Conservation (phyloP, 2,797 vertebrate genomes). For the Vireo griseus region DNA sequence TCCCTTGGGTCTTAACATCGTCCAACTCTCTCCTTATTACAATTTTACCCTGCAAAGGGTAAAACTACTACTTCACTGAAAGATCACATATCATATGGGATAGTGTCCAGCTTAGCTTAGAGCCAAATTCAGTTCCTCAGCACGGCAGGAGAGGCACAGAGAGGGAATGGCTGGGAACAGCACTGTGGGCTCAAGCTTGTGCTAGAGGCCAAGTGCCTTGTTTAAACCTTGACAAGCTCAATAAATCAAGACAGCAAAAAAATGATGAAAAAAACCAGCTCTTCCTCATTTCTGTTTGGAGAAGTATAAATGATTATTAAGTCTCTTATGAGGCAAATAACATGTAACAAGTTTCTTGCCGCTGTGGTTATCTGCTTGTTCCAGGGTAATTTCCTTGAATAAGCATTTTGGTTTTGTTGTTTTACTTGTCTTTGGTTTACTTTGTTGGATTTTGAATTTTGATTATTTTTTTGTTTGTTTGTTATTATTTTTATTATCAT, state of each 20-base stretch:
- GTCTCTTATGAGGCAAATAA: background rate
- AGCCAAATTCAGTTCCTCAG: background rate
- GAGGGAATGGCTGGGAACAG: background rate
- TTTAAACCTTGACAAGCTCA: background rate
- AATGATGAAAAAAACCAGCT: background rate
- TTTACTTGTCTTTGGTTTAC: background rate
- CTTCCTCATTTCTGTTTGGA: background rate
- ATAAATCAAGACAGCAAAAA: background rate
- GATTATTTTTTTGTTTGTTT: accelerated
- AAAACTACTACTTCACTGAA: background rate
- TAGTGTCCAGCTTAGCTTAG: background rate
- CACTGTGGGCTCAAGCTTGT: background rate
- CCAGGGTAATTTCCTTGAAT: background rate
- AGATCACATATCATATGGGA: background rate
- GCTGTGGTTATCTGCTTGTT: background rate
- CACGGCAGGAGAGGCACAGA: too few species aligned
- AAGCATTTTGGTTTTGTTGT: background rate
- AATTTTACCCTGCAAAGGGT: background rate
- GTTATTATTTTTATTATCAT: accelerated
- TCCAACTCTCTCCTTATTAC: background rate
- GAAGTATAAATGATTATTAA: background rate
- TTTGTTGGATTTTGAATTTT: background rate
- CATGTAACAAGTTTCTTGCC: background rate
- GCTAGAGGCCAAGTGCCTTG: background rate
- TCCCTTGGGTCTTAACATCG: accelerated